Percentiles rank a stretch among this genome's conserved stretches.
Conservation (phyloP, 2,797 vertebrate species). For the Liparis tanakae region DNA sequence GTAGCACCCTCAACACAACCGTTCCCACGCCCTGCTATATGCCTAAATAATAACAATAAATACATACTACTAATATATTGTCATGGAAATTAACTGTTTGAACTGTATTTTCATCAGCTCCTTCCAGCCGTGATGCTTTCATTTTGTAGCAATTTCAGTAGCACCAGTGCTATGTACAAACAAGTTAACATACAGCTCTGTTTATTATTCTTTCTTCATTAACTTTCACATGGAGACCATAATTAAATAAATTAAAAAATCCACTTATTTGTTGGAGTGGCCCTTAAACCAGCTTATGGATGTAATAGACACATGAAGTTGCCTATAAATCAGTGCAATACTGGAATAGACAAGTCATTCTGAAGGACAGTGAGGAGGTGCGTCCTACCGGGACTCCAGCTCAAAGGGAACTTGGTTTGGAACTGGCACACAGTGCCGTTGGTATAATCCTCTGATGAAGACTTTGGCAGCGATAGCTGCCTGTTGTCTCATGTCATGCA, state of each 20-base stretch:
- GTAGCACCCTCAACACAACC: background rate
- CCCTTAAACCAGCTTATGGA: background rate
- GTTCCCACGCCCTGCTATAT: background rate
- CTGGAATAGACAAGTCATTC: background rate
- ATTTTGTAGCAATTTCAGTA: background rate
- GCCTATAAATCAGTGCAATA: background rate
- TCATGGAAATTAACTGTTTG: background rate
- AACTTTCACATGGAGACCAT: background rate
- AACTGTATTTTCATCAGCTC: background rate
- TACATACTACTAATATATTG: background rate
- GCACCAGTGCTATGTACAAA: background rate
- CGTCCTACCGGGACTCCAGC: slow-evolving; percentile 89
- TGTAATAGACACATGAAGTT: background rate
- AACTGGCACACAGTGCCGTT: slow-evolving; percentile 93
- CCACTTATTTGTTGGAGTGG: too few species aligned
- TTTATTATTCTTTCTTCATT: background rate
- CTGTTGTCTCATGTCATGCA: slow-evolving; percentile 90
- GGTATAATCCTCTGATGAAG: slow-evolving; percentile 94
- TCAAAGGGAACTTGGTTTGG: slow-evolving; percentile 93
- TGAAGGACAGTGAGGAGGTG: background rate
- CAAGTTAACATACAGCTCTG: background rate
- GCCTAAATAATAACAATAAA: background rate
- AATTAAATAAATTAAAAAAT: background rate
- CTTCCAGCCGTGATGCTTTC: background rate
- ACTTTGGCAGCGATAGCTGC: slow-evolving; percentile 90